phyloP scores from a whole-genome alignment of 2,888 invertebrate genomes.

The Cosmia pyralina region DNA sequence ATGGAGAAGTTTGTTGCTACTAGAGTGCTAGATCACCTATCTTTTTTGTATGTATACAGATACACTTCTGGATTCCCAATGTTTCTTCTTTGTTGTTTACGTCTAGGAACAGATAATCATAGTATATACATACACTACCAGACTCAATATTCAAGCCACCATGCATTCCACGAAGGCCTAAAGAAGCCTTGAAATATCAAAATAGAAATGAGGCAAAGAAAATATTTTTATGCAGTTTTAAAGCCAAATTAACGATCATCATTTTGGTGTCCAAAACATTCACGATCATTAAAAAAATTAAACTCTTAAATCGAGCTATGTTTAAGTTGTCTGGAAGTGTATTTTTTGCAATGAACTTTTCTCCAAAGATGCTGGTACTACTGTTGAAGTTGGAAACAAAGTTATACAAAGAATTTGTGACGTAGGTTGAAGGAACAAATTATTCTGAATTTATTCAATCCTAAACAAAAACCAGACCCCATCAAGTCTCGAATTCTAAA shows the following conservation, averaged over 20 bases:
- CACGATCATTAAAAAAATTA: too few species aligned
- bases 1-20: constrained; percentile 4
- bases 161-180: too few species aligned
- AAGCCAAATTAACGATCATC: too few species aligned
- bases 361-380: too few species aligned
- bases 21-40: background rate
- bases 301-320: too few species aligned
- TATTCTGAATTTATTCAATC: constrained; percentile 35
- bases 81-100: background rate
- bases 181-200: too few species aligned
- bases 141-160: too few species aligned
- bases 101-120: background rate
- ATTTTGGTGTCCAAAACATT: too few species aligned
- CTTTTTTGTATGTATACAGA: background rate
- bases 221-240: too few species aligned
- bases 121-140: background rate
- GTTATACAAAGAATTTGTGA: constrained; percentile 17
- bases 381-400: background rate
- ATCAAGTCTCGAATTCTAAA: constrained; percentile 44
- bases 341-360: too few species aligned
- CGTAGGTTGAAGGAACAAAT: constrained; percentile 8
- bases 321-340: too few species aligned
- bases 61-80: background rate
- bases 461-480: constrained; percentile 30
- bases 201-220: too few species aligned